These are phyloP conservation scores for Zaprionus camerounensis DNA, from an alignment of 1,140 invertebrate species.

Conservation along the genomic window DNA sequence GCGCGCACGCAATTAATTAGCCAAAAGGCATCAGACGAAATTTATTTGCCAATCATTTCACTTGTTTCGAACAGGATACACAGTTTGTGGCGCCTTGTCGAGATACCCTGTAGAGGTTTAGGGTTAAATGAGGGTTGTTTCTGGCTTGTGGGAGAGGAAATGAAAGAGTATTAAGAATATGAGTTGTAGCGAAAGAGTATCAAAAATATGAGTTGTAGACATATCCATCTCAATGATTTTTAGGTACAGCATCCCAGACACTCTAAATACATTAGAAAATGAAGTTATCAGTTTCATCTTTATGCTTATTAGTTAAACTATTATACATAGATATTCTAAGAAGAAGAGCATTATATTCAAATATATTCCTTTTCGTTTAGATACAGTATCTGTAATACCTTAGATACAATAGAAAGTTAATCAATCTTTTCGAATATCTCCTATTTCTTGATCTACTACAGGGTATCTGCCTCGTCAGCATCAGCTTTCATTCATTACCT, in stretches of 20 bases:
- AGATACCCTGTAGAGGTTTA: constrained; percentile 5
- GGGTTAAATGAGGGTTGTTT: not conserved
- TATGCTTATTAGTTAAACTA: too few species aligned
- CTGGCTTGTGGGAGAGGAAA: not conserved
- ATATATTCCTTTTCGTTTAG: too few species aligned
- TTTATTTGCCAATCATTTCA: constrained; percentile 31
- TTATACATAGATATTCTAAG: too few species aligned
- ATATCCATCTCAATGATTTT: too few species aligned
- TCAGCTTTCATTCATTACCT: not conserved
- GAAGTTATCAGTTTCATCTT: not conserved
- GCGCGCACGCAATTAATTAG: constrained; percentile 35
- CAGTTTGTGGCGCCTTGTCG: not conserved
- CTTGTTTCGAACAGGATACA: constrained; percentile 9
- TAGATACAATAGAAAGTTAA: not conserved
- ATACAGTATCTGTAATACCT: too few species aligned
- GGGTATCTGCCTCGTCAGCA: not conserved
- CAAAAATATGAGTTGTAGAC: too few species aligned
- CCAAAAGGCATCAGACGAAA: constrained; percentile 15
- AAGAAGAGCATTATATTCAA: too few species aligned
- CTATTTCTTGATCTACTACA: not conserved
- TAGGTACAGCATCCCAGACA: too few species aligned
- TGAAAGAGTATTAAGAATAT: not conserved
- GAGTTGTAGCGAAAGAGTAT: too few species aligned
- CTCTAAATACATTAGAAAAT: not conserved
- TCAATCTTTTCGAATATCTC: not conserved